These are phyloP conservation scores for Aradophagus sp. DNA, from an alignment of 1,140 invertebrate species.

Conservation along the genomic window DNA sequence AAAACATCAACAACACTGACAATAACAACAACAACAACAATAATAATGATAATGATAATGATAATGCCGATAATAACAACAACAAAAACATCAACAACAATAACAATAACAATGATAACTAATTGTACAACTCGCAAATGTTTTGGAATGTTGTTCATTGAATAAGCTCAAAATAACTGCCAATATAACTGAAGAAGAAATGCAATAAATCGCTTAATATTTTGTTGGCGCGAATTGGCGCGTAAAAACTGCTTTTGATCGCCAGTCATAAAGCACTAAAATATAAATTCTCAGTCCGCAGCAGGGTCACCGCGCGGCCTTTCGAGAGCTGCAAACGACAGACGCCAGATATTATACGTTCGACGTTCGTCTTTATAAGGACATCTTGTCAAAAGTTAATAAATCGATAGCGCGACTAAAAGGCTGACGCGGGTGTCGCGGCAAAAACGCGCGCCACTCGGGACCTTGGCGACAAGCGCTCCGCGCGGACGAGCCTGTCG, in stretches of 20 bases:
- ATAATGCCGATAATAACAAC: no score
- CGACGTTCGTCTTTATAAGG: slow-evolving; percentile 48
- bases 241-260: slow-evolving; percentile 22
- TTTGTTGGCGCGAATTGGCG: slow-evolving; percentile 16
- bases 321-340: slow-evolving; percentile 43
- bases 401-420: slow-evolving; percentile 50
- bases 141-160: slow-evolving; percentile 11
- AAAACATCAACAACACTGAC: no score
- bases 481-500: slow-evolving; percentile 12
- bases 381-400: slow-evolving; percentile 54
- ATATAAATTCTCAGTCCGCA: slow-evolving; percentile 21
- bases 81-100: no score
- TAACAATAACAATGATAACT: no score
- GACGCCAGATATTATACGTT: slow-evolving; percentile 40
- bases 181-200: not conserved
- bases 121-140: no score
- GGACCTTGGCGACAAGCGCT: slow-evolving; percentile 15
- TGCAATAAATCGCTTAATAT: slow-evolving; percentile 20
- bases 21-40: no score
- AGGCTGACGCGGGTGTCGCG: slow-evolving; percentile 24
- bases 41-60: no score
- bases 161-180: slow-evolving; percentile 26
- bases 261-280: slow-evolving; percentile 17
- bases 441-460: slow-evolving; percentile 37
- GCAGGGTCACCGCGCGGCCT: slow-evolving; percentile 37